phyloP scores from a whole-genome alignment of 2,888 invertebrate genomes.

The Apamea anceps region DNA sequence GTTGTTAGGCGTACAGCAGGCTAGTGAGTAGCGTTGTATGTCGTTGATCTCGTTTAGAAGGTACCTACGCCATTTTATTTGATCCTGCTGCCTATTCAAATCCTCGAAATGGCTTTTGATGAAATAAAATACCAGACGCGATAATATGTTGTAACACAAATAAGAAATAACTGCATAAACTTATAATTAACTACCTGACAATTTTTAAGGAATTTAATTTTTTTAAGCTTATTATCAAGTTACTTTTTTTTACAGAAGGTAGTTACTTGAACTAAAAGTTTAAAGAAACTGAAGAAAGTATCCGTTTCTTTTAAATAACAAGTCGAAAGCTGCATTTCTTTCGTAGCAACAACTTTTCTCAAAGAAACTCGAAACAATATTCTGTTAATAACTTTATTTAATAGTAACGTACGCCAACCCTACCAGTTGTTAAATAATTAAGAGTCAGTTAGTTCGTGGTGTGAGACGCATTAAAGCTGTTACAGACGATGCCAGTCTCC shows the following conservation, averaged over 20 bases:
- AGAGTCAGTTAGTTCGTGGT: conserved; percentile 81
- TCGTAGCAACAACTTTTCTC: neutral
- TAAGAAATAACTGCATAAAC: neutral
- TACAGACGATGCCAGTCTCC: conserved; percentile 65
- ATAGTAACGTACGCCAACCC: conserved; percentile 39
- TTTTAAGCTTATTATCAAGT: neutral
- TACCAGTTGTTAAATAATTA: conserved; percentile 82
- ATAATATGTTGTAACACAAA: neutral
- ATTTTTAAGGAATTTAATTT: no score
- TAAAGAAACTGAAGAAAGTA: neutral
- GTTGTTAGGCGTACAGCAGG: neutral
- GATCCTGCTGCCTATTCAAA: neutral
- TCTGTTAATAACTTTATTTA: conserved; percentile 22
- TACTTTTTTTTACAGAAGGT: neutral
- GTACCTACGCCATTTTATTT: neutral
- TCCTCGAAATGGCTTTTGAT: neutral
- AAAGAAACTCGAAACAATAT: conserved; percentile 6
- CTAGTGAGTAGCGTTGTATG: neutral
- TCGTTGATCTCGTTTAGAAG: neutral
- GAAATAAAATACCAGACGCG: no score
- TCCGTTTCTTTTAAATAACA: neutral
- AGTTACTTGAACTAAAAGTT: neutral
- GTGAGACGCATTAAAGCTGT: conserved; percentile 78
- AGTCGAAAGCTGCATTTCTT: neutral
- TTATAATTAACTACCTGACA: no score